phyloP scores from a whole-genome alignment of 2,113 vertebrate species.

The Amblyornis subalaris region DNA sequence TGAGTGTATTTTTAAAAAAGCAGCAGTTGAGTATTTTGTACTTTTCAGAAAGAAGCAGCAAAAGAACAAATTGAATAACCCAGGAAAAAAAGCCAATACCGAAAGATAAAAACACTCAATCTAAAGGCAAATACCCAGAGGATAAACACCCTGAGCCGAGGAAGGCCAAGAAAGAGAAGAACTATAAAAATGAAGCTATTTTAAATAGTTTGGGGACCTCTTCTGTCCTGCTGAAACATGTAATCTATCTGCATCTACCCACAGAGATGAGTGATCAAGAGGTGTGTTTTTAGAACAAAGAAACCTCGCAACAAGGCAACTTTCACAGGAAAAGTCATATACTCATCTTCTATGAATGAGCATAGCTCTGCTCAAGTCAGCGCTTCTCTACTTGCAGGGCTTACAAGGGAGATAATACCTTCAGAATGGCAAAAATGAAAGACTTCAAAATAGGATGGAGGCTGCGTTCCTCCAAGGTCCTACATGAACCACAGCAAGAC shows the following conservation, averaged over 20 bases:
- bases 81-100: neutral
- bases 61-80: neutral
- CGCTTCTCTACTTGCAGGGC: neutral
- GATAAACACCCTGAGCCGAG: neutral
- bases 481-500: neutral
- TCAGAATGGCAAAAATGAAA: neutral
- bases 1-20: neutral
- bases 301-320: neutral
- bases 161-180: neutral
- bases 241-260: neutral
- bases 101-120: neutral
- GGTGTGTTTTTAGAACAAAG: neutral
- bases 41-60: neutral
- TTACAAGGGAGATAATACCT: neutral
- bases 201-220: neutral
- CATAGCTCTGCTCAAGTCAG: neutral
- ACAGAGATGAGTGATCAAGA: neutral
- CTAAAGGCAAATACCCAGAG: neutral
- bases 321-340: neutral
- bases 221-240: neutral
- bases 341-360: neutral
- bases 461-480: neutral
- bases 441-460: neutral
- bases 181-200: neutral
- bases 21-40: neutral